Percentiles rank a stretch among this genome's conserved stretches.
phyloP scores from a whole-genome alignment of 1,140 invertebrate genomes.

The Latrodectus geometricus region DNA sequence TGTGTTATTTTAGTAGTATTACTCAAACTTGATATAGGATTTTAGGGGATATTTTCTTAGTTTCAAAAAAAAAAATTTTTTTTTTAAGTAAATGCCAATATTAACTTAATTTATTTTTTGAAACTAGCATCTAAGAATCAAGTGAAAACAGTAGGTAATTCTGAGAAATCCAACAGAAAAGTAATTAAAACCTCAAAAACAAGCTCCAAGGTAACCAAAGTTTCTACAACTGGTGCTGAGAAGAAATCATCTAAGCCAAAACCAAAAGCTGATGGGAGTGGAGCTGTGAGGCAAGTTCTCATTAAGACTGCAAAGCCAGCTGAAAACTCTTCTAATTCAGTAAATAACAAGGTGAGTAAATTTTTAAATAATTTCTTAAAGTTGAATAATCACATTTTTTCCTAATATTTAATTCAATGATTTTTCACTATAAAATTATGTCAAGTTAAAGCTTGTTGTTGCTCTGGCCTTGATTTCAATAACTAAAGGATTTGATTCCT shows the following conservation, averaged over 20 bases:
- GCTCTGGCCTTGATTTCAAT: no score
- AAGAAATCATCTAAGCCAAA: slow-evolving; percentile 17
- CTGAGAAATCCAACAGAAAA: slow-evolving; percentile 22
- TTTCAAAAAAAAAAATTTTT: no score
- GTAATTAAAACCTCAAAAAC: slow-evolving; percentile 19
- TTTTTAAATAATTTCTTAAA: no score
- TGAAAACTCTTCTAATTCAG: not conserved
- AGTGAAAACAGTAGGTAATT: slow-evolving; percentile 21
- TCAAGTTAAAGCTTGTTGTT: no score
- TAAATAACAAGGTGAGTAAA: not conserved
- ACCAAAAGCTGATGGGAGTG: slow-evolving; percentile 10
- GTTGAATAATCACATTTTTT: no score
- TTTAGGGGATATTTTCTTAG: no score
- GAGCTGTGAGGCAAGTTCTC: slow-evolving; percentile 9
- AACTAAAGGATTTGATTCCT: not conserved
- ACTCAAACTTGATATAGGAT: no score
- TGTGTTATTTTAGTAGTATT: no score
- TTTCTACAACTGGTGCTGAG: not conserved
- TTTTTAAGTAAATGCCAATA: no score
- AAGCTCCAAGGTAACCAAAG: not conserved
- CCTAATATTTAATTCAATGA: no score
- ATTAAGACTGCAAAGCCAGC: slow-evolving; percentile 30
- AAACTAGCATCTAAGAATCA: not conserved
- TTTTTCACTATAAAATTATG: no score
- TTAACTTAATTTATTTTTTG: not conserved